A percentile compares a stretch with the other conserved stretches of the same genome.
Evolutionary conservation across 2,888 invertebrate species (phyloP).

Genomic region (Chrysomela aeneicollis): DNA sequence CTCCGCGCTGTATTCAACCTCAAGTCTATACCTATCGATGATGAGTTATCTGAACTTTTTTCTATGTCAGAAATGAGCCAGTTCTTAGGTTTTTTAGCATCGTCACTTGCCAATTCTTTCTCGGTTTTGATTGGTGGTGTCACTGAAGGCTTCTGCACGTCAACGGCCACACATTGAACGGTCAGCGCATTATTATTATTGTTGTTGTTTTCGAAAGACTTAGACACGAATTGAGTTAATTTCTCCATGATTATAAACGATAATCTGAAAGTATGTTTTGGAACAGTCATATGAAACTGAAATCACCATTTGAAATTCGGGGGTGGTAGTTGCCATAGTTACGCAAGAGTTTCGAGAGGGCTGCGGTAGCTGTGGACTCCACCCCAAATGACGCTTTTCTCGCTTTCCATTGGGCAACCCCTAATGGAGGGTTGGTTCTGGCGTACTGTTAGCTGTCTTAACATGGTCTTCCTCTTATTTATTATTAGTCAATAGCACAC

Average conservation of each 20-base stretch:
- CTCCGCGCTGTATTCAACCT: conserved; percentile 47
- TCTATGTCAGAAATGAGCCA: conserved; percentile 59
- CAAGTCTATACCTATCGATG: conserved; percentile 55
- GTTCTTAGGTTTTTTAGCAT: conserved; percentile 57
- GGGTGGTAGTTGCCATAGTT: conserved; percentile 58
- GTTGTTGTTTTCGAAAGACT: conserved; percentile 75
- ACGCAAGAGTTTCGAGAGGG: conserved; percentile 53
- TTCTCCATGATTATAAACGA: conserved; percentile 75
- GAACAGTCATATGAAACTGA: conserved; percentile 54
- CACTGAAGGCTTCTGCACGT: conserved; percentile 40
- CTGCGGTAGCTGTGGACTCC: conserved; percentile 51
- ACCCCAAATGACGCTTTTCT: conserved; percentile 48
- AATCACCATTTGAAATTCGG: conserved; percentile 57
- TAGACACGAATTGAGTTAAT: conserved; percentile 89
- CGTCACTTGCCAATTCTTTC: conserved; percentile 48
- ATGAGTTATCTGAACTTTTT: conserved; percentile 40
- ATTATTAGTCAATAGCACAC: conserved; percentile 60
- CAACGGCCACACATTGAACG: conserved; percentile 50
- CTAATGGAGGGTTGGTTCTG: conserved; percentile 52
- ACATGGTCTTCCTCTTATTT: conserved; percentile 50
- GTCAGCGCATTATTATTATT: conserved; percentile 54
- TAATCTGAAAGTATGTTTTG: conserved; percentile 55
- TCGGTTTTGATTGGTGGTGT: conserved; percentile 53
- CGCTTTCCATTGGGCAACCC: conserved; percentile 43
- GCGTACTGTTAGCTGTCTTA: conserved; percentile 45